Evolutionary conservation across 2,797 vertebrate species (phyloP).

Genomic region (Sebastes jordani): DNA sequence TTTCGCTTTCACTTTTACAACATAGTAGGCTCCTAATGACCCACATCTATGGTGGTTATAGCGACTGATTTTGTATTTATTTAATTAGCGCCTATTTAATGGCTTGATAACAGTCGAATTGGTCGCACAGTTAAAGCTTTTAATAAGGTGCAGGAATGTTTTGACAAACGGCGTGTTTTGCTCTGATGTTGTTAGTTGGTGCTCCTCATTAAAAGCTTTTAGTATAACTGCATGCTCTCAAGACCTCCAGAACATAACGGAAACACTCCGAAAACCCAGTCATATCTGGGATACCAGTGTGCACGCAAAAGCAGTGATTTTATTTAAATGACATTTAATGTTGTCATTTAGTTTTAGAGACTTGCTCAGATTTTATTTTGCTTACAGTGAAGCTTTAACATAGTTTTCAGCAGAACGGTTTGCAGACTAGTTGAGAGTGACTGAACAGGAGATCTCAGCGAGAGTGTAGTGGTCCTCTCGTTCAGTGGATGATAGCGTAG

Average conservation of each 20-base stretch:
- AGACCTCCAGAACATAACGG: neutral
- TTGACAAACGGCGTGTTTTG: neutral
- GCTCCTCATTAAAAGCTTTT: neutral
- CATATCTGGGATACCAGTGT: neutral
- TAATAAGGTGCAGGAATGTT: neutral
- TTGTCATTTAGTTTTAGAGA: neutral
- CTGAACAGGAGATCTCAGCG: constrained; percentile 39
- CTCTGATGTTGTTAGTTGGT: neutral
- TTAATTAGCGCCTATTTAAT: too few species aligned
- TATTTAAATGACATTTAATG: neutral
- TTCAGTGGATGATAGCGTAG: constrained; percentile 70
- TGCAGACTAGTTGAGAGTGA: constrained; percentile 29
- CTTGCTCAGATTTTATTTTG: too few species aligned
- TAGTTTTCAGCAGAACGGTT: neutral
- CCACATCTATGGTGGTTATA: too few species aligned
- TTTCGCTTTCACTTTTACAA: too few species aligned
- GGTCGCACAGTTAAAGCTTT: neutral
- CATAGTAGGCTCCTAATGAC: too few species aligned
- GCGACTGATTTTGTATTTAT: too few species aligned
- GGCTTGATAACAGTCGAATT: too few species aligned
- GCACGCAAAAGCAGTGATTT: neutral
- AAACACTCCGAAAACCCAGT: neutral
- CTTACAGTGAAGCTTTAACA: neutral
- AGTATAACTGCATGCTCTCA: neutral
- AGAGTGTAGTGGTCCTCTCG: constrained; percentile 36